These are phyloP conservation scores for Antigone vipio DNA, from an alignment of 2,113 vertebrate species.

Conservation along the genomic window DNA sequence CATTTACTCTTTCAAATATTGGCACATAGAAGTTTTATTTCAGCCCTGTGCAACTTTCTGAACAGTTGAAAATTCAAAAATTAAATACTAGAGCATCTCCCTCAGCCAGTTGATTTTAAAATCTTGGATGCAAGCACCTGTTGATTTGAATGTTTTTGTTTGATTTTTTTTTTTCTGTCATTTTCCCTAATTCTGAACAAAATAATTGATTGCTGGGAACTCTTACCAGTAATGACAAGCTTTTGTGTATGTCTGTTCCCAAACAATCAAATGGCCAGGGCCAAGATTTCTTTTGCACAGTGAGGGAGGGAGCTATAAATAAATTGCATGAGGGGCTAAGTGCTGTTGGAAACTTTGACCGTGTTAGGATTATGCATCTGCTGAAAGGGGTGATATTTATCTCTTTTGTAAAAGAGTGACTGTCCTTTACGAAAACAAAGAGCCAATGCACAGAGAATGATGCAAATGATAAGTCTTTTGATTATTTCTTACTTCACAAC, in stretches of 20 bases:
- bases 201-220: neutral
- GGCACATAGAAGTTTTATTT: neutral
- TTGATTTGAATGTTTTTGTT: neutral
- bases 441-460: neutral
- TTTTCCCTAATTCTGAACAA: neutral
- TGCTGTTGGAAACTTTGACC: neutral
- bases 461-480: neutral
- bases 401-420: neutral
- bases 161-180: neutral
- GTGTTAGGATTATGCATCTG: neutral
- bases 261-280: neutral
- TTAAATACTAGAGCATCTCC: neutral
- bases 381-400: neutral
- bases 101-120: neutral
- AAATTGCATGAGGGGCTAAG: neutral
- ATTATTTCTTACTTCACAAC: neutral
- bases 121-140: neutral
- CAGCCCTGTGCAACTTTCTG: neutral
- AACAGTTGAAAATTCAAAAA: neutral
- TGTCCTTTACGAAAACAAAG: neutral
- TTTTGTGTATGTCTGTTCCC: neutral
- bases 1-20: neutral
- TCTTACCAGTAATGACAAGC: neutral
- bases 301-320: neutral
- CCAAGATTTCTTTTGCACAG: neutral